Evolutionary conservation across 2,888 invertebrate species (phyloP), one percentile per base, ranked within the genome.

Genomic region (Andricus curvator): DNA sequence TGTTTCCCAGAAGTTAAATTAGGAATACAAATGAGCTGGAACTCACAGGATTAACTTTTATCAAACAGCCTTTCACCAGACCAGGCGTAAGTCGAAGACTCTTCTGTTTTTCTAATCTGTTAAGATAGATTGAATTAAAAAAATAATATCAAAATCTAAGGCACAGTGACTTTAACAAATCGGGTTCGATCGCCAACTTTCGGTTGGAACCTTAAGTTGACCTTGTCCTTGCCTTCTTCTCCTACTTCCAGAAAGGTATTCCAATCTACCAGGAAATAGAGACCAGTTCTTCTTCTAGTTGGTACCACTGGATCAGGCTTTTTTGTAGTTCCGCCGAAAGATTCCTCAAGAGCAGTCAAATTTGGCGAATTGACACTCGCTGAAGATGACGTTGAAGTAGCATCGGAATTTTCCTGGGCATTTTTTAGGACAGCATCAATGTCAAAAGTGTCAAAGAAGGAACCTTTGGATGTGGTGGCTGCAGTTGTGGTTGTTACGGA

Each of bases 191-290:
- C 96, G 1, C 97, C 97, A 65, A 96, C 94, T 93, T 96, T 97
- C 0, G 97, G 97, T 86, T 96, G 95, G 87, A 97, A 96, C 88
- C 96, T 95, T 86, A 97, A 95, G 88, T 97, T 96, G 0, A 97
- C 96, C 93, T 96, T 95, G 44, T 94, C 94, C 84, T 95, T 95
- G 62, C 95, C 96, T 33, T 96, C 96, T 85, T 95, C 95, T 17
- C 97, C 97, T 5, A 97, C 97, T 93, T 97, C 97, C 25, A 97
- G 93, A 89, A 97, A 97, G 78, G 96, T 95, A 89, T 97, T 97
- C 97, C 97, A 97, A 90, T 97, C 97, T 11, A 97, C 94, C 89
- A 97, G 94, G 93, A 97, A 97, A 90, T 97, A 97, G 85, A 97
- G 96, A 0, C 97, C 97, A 82, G 96, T 97, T 87, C 95, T 95